Evolutionary conservation across 37 sponge, comb jelly and placozoan genomes (phyloP), one percentile per base, ranked within the genome.

Genomic region (Beroe forskalii): DNA sequence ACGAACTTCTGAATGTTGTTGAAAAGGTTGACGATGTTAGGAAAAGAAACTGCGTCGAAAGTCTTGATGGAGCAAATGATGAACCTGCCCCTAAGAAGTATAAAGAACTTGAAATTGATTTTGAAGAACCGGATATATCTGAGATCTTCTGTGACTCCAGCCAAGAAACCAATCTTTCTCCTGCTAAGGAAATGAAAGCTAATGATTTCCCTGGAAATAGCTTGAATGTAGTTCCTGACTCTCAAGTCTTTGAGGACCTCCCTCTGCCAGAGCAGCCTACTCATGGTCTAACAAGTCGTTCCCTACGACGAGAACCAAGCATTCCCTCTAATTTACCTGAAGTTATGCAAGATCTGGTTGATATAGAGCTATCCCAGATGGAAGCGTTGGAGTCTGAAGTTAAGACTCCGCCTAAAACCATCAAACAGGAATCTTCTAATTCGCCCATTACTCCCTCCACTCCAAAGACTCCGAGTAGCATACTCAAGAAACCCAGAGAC

Each of bases 401-500:
- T 1, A 80, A 44, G 42, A 80, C 86, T 41, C 86, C 86, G n/a
- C 86, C 86, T 38, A 80, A 80, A 44, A 80, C 40, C 17, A 6
- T 80, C 25, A 22, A 41, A 22, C 86, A 33, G 25, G 86, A 38
- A 6, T n/a, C 30, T 44, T 2, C 32, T 20, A 30, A 30, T 28
- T 35, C 31, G 9, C 86, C 86, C 55, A 22, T 24, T 25, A 80
- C 86, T 24, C 86, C 86, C 2, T 42, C 55, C 35, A 80, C 86
- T 4, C 86, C 55, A 6, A 41, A 44, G 42, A 80, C 86, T 44
- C 86, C 86, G 1, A 80, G 55, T 30, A 44, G 86, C 17, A 80
- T 80, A 42, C 55, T 80, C 2, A 80, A 80, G 42, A 12, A 23
- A 17, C 14, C 27, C 12, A 20, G 19, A 9, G 72, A 69, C 6